Conservation (phyloP, 2,888 invertebrate species). For the Sinhomidia bicolor region DNA sequence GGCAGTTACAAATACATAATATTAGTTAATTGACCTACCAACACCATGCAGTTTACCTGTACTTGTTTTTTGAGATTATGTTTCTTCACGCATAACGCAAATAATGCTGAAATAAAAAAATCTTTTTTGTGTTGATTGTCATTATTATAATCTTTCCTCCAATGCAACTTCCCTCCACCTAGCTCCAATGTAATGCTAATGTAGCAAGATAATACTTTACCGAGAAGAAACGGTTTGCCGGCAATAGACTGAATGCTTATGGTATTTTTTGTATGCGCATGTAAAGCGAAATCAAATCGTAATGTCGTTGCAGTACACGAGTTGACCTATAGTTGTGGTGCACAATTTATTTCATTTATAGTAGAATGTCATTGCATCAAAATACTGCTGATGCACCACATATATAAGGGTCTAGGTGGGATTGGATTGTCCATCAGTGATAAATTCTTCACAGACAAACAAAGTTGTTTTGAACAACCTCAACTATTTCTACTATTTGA, state of each 20-base stretch:
- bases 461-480: background rate
- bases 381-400: background rate
- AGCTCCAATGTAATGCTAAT: background rate
- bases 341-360: background rate
- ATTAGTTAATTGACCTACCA: conserved; percentile 49
- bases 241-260: background rate
- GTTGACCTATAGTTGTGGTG: background rate
- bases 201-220: background rate
- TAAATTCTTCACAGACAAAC: background rate
- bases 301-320: background rate
- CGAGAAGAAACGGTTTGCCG: background rate
- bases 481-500: no score
- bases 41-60: conserved; percentile 13
- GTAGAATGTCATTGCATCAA: no score
- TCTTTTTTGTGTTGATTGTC: background rate
- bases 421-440: background rate
- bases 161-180: background rate
- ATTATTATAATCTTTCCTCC: background rate
- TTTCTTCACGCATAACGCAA: conserved; percentile 28
- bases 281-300: background rate
- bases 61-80: conserved; percentile 1
- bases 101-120: background rate
- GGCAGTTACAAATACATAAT: conserved; percentile 13
- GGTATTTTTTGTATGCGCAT: background rate
- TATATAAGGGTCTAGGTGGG: background rate